Evolutionary conservation across 1,140 invertebrate species (phyloP).

Genomic region (Aphaenogaster rudis): DNA sequence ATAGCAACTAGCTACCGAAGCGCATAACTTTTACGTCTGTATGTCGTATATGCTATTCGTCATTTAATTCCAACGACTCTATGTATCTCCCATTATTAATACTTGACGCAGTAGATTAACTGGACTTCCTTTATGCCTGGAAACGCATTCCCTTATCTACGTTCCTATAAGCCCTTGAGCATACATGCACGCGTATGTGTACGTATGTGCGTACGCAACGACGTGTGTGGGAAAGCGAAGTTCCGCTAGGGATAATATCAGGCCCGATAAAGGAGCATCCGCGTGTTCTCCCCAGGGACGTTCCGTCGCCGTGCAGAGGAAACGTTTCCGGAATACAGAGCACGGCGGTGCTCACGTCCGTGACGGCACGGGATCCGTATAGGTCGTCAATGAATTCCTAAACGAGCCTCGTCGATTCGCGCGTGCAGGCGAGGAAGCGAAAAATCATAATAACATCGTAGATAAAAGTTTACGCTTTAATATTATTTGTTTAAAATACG

Average conservation of each 20-base stretch:
- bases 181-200: too few relatives aligned
- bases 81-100: slow-evolving; percentile 6
- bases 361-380: slow-evolving; percentile 38
- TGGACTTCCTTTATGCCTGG: slow-evolving; percentile 15
- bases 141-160: slow-evolving; percentile 31
- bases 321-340: slow-evolving; percentile 70
- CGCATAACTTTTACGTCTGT: slow-evolving; percentile 20
- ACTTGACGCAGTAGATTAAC: slow-evolving; percentile 3
- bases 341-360: slow-evolving; percentile 6
- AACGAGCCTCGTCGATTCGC: slow-evolving; percentile 53
- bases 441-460: slow-evolving; percentile 21
- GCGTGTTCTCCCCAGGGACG: slow-evolving; percentile 63
- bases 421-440: slow-evolving; percentile 7
- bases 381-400: slow-evolving; percentile 51
- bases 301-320: slow-evolving; percentile 31
- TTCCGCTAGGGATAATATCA: slow-evolving; percentile 72
- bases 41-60: background rate
- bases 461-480: background rate
- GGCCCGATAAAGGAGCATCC: slow-evolving; percentile 67
- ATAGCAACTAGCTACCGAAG: background rate
- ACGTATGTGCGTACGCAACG: background rate
- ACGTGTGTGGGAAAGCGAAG: slow-evolving; percentile 30
- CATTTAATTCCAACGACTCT: slow-evolving; percentile 8
- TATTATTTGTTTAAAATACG: too few relatives aligned
- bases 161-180: slow-evolving; percentile 16